phyloP scores from a whole-genome alignment of 35 echinoderm and acorn worm genomes.

The Strongylocentrotus purpuratus region DNA sequence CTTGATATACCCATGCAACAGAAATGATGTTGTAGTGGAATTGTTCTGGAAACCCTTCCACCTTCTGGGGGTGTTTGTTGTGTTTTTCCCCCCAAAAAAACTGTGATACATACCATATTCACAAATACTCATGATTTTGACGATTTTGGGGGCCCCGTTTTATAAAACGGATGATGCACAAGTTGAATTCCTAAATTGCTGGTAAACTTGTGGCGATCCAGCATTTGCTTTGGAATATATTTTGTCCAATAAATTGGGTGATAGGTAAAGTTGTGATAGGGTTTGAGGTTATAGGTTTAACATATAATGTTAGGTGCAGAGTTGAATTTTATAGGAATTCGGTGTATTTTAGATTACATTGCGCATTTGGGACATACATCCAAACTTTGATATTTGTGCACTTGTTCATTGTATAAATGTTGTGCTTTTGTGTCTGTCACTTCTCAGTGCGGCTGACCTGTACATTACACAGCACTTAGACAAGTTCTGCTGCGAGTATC shows the following conservation, averaged over 20 bases:
- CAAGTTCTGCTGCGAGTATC: conserved; percentile 26
- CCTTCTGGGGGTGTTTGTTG: too few relatives aligned
- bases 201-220: too few relatives aligned
- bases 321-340: too few relatives aligned
- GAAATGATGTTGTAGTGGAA: too few relatives aligned
- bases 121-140: not conserved
- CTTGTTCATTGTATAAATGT: not conserved
- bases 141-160: too few relatives aligned
- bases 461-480: conserved; percentile 90
- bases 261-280: not conserved
- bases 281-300: not conserved
- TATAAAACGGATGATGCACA: not conserved
- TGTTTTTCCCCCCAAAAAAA: not conserved
- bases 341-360: too few relatives aligned
- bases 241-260: too few relatives aligned
- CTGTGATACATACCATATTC: not conserved
- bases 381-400: not conserved
- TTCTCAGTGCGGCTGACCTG: conserved; percentile 86
- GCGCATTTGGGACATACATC: too few relatives aligned
- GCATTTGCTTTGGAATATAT: too few relatives aligned
- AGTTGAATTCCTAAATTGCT: not conserved
- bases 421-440: not conserved
- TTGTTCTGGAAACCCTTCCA: too few relatives aligned
- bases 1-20: too few relatives aligned
- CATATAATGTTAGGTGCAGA: too few relatives aligned